These are phyloP conservation scores for Phalanger gymnotis DNA, from an alignment of 2,797 vertebrate genomes.

Conservation along the genomic window DNA sequence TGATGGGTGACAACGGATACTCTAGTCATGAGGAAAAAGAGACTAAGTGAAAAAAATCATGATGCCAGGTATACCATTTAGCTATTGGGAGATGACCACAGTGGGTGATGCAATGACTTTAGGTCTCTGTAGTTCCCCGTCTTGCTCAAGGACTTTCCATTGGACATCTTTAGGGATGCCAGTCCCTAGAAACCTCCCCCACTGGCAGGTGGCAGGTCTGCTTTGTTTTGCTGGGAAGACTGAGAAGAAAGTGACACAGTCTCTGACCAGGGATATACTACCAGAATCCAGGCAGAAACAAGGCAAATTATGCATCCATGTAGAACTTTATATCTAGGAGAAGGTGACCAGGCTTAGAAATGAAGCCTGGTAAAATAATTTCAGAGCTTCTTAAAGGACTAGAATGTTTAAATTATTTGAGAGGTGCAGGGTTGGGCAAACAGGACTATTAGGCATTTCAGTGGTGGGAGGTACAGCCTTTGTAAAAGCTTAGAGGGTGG, in stretches of 20 bases:
- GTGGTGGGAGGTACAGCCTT: not conserved
- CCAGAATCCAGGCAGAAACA: not conserved
- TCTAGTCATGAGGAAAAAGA: not conserved
- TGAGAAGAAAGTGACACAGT: not conserved
- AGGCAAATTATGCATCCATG: not conserved
- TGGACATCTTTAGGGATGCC: not conserved
- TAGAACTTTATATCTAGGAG: not conserved
- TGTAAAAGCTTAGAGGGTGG: not conserved
- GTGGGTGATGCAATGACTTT: not conserved
- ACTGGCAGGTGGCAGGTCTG: not conserved
- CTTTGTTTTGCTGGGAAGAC: not conserved
- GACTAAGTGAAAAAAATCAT: not conserved
- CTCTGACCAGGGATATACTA: not conserved
- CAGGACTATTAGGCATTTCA: not conserved
- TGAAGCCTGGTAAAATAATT: not conserved
- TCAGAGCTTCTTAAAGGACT: not conserved
- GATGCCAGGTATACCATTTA: not conserved
- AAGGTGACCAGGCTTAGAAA: not conserved
- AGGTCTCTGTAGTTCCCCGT: not conserved
- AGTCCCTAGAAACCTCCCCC: not conserved
- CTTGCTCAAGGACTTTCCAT: not conserved
- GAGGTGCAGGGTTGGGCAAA: not conserved
- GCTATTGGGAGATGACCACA: not conserved
- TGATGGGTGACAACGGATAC: not conserved
- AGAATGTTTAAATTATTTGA: not conserved